Conservation (phyloP, 92 coral and sea anemone genomes). For the Plumapathes pennacea region DNA sequence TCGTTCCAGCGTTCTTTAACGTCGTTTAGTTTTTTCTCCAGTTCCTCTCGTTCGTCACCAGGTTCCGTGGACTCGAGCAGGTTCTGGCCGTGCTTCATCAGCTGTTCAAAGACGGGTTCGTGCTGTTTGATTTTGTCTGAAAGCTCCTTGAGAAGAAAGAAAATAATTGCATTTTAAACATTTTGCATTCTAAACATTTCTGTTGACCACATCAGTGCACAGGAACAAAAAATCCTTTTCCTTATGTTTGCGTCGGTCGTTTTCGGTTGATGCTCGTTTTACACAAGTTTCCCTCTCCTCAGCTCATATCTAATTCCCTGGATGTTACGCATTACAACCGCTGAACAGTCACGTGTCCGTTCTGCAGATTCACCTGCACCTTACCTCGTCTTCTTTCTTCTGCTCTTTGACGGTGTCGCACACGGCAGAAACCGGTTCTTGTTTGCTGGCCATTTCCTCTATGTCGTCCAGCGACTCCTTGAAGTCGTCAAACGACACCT, state of each 20-base stretch:
- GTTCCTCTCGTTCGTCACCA: conserved; percentile 80
- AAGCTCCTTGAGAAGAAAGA: conserved; percentile 47
- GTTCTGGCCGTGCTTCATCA: conserved; percentile 71
- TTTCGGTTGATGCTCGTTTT: too few relatives aligned
- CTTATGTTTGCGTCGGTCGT: too few relatives aligned
- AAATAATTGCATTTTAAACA: not conserved
- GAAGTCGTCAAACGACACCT: conserved; percentile 73
- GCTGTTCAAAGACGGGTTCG: conserved; percentile 82
- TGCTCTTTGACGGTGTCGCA: conserved; percentile 85
- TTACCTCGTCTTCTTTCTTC: conserved; percentile 69
- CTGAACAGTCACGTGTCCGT: too few relatives aligned
- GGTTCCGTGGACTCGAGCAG: conserved; percentile 85
- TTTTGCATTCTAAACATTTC: not conserved
- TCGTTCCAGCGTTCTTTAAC: conserved; percentile 79
- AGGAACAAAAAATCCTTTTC: not conserved
- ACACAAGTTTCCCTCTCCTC: too few relatives aligned
- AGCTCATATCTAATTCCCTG: too few relatives aligned
- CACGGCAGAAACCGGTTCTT: conserved; percentile 89
- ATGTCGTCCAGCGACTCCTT: conserved; percentile 73
- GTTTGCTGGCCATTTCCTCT: conserved; percentile 62
- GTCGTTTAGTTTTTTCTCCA: conserved; percentile 72
- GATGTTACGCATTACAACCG: too few relatives aligned
- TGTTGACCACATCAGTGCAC: not conserved
- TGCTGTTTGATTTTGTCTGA: conserved; percentile 68
- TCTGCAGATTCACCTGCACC: too few relatives aligned